A percentile compares a stretch with the other conserved stretches of the same genome.
Evolutionary conservation across 2,797 vertebrate genomes (phyloP).

Genomic region (Gambusia yucatana): DNA sequence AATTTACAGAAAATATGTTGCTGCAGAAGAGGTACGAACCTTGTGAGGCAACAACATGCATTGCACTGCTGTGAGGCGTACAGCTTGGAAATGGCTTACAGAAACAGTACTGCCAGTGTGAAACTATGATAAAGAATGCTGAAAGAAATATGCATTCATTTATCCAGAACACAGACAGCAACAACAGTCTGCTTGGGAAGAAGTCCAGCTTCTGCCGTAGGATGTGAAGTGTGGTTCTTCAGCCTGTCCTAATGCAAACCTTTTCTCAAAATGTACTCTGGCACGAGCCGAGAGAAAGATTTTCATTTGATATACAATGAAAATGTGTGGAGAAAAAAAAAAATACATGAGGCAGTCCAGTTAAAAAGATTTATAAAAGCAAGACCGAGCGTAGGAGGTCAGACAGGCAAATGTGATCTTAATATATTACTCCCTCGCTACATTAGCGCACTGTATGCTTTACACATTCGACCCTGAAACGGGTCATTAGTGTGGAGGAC

Average conservation of each 20-base stretch:
- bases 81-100: neutral
- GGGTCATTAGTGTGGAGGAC: constrained; percentile 69
- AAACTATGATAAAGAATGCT: neutral
- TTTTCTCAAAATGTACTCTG: neutral
- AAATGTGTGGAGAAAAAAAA: no score
- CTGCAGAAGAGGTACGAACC: neutral
- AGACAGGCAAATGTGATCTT: constrained; percentile 53
- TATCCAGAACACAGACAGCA: neutral
- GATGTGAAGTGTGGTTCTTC: neutral
- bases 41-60: neutral
- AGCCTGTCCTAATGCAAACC: neutral
- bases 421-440: constrained; percentile 50
- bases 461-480: constrained; percentile 69
- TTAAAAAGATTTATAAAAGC: constrained; percentile 66
- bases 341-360: constrained; percentile 39
- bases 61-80: neutral
- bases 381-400: constrained; percentile 62
- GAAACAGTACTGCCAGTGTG: neutral
- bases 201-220: neutral
- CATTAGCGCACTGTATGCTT: constrained; percentile 64
- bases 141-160: neutral
- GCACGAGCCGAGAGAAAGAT: neutral
- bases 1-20: neutral
- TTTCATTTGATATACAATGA: neutral
- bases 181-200: neutral